Conservation (phyloP, 2,888 invertebrate genomes). For the Linyphia triangularis region DNA sequence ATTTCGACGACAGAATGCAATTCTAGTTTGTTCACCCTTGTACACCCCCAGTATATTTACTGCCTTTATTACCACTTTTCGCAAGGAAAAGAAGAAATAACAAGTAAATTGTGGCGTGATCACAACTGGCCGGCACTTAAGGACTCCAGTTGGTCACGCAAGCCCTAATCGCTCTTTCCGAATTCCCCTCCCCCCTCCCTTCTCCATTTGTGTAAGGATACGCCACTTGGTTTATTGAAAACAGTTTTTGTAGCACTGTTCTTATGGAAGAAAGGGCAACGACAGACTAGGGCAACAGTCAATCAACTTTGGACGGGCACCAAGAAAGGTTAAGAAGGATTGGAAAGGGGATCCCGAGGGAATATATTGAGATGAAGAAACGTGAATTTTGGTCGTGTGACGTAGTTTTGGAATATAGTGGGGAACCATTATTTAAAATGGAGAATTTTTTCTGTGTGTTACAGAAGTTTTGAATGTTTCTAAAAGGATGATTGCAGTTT, state of each 20-base stretch:
- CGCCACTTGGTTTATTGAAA: background rate
- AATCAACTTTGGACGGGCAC: background rate
- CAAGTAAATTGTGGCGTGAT: constrained; percentile 44
- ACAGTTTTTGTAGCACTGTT: background rate
- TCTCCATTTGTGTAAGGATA: background rate
- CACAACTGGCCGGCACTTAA: constrained; percentile 16
- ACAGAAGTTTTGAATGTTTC: too few relatives aligned
- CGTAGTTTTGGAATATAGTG: too few relatives aligned
- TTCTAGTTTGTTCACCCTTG: constrained; percentile 49
- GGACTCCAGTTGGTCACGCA: constrained; percentile 34
- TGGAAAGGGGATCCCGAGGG: too few relatives aligned
- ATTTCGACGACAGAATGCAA: background rate
- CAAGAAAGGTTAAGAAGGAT: too few relatives aligned
- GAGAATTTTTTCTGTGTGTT: too few relatives aligned
- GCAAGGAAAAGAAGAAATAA: background rate
- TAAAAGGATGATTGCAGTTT: too few relatives aligned
- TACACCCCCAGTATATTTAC: constrained; percentile 24
- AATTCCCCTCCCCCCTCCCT: constrained; percentile 12
- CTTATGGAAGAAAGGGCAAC: background rate
- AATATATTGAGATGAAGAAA: too few relatives aligned
- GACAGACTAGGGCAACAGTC: background rate
- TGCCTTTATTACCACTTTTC: background rate
- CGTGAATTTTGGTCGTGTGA: too few relatives aligned
- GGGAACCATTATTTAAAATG: too few relatives aligned
- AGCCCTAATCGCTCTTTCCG: constrained; percentile 56